Percentiles rank a stretch among this genome's conserved stretches.
These are phyloP conservation scores for Subacronicta megacephala DNA, from an alignment of 2,888 invertebrate genomes.

Conservation along the genomic window DNA sequence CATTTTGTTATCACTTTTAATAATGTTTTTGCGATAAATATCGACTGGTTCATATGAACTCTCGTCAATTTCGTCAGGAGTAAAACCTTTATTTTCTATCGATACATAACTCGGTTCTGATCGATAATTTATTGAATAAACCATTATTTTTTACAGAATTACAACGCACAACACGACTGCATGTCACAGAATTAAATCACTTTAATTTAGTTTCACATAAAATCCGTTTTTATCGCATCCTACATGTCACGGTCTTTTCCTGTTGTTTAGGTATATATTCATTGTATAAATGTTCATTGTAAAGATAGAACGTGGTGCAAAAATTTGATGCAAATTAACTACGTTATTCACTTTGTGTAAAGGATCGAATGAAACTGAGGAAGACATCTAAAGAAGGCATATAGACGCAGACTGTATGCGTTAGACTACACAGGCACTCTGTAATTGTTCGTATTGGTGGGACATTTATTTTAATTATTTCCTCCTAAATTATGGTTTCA, in stretches of 20 bases:
- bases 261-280: slow-evolving; percentile 65
- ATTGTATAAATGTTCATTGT: slow-evolving; percentile 48
- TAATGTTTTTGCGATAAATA: slow-evolving; percentile 68
- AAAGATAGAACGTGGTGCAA: slow-evolving; percentile 61
- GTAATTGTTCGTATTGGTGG: slow-evolving; percentile 3
- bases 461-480: slow-evolving; percentile 16
- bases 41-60: slow-evolving; percentile 71
- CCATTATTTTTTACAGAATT: slow-evolving; percentile 64
- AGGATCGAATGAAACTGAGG: slow-evolving; percentile 36
- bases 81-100: slow-evolving; percentile 66
- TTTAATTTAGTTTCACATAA: slow-evolving; percentile 70
- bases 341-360: slow-evolving; percentile 27
- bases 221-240: slow-evolving; percentile 84
- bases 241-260: slow-evolving; percentile 79
- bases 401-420: slow-evolving; percentile 40
- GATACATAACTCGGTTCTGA: slow-evolving; percentile 70
- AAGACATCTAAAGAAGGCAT: slow-evolving; percentile 39
- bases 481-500: slow-evolving; percentile 12
- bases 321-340: slow-evolving; percentile 31
- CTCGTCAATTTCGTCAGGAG: slow-evolving; percentile 56
- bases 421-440: slow-evolving; percentile 29
- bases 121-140: slow-evolving; percentile 63
- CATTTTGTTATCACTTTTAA: slow-evolving; percentile 58
- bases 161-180: slow-evolving; percentile 65
- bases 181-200: slow-evolving; percentile 65